phyloP scores from a whole-genome alignment of 92 coral and sea anemone genomes.

The Metridium senile region DNA sequence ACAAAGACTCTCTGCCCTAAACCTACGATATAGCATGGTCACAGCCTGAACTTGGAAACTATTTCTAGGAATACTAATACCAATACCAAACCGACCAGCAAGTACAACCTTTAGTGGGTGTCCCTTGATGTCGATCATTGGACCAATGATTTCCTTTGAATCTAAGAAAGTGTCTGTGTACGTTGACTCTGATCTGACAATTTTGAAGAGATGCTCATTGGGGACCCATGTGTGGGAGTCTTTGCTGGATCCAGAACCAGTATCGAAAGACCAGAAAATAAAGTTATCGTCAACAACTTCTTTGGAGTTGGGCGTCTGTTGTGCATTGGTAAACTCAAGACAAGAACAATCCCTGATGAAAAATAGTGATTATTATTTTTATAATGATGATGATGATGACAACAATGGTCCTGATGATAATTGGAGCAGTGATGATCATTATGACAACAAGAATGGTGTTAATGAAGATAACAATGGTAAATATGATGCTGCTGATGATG shows the following conservation, averaged over 20 bases:
- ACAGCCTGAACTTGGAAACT: constrained; percentile 52
- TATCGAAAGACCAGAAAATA: constrained; percentile 86
- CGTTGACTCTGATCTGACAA: constrained; percentile 67
- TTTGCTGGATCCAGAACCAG: constrained; percentile 32
- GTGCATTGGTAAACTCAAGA: not conserved
- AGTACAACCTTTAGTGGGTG: constrained; percentile 84
- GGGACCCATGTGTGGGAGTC: constrained; percentile 20
- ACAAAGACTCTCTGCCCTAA: constrained; percentile 68
- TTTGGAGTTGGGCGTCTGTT: constrained; percentile 31
- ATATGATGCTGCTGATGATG: too few species aligned
- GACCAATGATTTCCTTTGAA: constrained; percentile 86
- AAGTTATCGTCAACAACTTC: constrained; percentile 68
- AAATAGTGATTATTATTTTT: not conserved
- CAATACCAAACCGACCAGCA: constrained; percentile 76
- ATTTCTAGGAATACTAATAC: constrained; percentile 67
- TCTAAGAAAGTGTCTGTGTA: constrained; percentile 74
- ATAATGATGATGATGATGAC: not conserved
- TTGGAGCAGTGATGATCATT: too few species aligned
- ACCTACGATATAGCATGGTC: constrained; percentile 90
- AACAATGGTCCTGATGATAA: too few species aligned
- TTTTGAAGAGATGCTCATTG: constrained; percentile 57
- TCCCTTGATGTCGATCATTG: constrained; percentile 77
- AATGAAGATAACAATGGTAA: too few species aligned
- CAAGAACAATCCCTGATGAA: not conserved
- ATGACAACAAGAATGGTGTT: too few species aligned